Conservation (phyloP, 2,888 invertebrate genomes). For the Octodonta nipae region DNA sequence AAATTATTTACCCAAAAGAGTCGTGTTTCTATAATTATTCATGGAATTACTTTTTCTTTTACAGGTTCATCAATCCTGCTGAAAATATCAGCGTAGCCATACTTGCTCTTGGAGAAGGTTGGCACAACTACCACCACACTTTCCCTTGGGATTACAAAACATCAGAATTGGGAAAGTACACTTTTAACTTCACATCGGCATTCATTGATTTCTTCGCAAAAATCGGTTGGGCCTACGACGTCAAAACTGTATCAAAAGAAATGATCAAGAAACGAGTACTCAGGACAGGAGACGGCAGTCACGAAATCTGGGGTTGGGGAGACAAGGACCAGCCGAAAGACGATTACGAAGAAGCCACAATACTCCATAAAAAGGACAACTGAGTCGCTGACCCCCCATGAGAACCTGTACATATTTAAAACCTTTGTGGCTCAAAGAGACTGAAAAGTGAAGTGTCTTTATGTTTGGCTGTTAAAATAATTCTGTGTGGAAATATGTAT, state of each 20-base stretch:
- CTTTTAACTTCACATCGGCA: constrained; percentile 56
- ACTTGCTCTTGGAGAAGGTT: constrained; percentile 68
- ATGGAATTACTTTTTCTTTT: constrained; percentile 12
- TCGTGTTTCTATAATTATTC: too few species aligned
- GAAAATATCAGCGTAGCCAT: constrained; percentile 60
- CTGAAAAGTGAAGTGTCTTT: too few species aligned
- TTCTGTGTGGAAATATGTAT: too few species aligned
- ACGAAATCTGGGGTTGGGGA: constrained; percentile 66
- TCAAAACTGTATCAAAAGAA: constrained; percentile 46
- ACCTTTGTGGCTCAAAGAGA: too few species aligned
- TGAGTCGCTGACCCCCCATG: too few species aligned
- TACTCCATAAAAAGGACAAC: constrained; percentile 22
- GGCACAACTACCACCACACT: constrained; percentile 78
- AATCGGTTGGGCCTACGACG: constrained; percentile 71
- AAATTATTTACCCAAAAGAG: too few species aligned
- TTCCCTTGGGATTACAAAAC: constrained; percentile 48
- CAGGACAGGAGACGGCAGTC: constrained; percentile 46
- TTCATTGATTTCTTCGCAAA: constrained; percentile 69
- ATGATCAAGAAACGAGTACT: constrained; percentile 44
- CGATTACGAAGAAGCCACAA: constrained; percentile 27
- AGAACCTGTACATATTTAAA: too few species aligned
- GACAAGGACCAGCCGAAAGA: constrained; percentile 48
- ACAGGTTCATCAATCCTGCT: constrained; percentile 56
- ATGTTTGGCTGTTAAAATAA: too few species aligned
- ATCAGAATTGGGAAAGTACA: constrained; percentile 34